phyloP scores from a whole-genome alignment of 2,797 vertebrate genomes.

The Eutrigla gurnardus region DNA sequence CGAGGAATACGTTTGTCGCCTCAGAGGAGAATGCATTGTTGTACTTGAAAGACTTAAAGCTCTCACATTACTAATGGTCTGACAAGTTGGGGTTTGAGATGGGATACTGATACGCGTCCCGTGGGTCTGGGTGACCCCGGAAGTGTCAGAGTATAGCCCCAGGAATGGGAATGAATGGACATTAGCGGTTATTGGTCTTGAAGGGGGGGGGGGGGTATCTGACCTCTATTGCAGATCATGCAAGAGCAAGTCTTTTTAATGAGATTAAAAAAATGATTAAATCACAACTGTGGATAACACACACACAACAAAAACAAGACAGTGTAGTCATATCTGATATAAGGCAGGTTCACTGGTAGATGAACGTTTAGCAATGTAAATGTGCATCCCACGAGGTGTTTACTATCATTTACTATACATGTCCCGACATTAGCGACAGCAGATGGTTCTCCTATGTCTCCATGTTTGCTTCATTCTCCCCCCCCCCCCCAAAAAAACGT shows the following conservation, averaged over 20 bases:
- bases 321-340: background rate
- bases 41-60: constrained; percentile 50
- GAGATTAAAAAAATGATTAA: too few relatives aligned
- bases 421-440: background rate
- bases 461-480: background rate
- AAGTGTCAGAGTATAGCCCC: constrained; percentile 31
- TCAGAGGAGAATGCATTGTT: constrained; percentile 60
- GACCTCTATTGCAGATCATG: constrained; percentile 20
- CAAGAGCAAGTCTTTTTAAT: background rate
- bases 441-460: background rate
- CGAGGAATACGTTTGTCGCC: constrained; percentile 28
- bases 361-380: background rate
- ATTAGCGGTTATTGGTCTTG: constrained; percentile 6
- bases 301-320: background rate
- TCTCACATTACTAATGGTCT: constrained; percentile 71
- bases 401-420: background rate
- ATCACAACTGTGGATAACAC: background rate
- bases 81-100: constrained; percentile 51
- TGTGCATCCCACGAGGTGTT: background rate
- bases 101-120: constrained; percentile 60
- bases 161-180: constrained; percentile 45
- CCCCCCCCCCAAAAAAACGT: background rate
- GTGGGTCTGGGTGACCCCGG: constrained; percentile 52
- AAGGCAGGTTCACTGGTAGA: background rate
- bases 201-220: too few relatives aligned